These are phyloP conservation scores for Esox masquinongy DNA, from an alignment of 2,797 vertebrate genomes.

Conservation along the genomic window DNA sequence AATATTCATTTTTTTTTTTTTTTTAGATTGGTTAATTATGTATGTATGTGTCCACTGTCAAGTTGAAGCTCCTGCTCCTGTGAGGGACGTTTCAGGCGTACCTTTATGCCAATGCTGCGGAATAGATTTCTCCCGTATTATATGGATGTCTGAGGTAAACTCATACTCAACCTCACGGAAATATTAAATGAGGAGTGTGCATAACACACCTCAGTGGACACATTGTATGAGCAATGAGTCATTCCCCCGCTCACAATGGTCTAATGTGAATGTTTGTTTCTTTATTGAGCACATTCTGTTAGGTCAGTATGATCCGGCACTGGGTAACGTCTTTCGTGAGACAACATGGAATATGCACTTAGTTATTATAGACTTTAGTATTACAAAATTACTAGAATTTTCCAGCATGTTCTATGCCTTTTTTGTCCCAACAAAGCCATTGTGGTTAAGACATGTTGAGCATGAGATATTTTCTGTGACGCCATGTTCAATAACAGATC, in stretches of 20 bases:
- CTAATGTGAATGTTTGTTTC: conserved; percentile 45
- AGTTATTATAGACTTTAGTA: neutral
- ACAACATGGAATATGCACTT: neutral
- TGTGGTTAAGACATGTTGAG: conserved; percentile 13
- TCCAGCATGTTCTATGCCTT: neutral
- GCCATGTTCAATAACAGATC: conserved; percentile 20
- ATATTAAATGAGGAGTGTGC: conserved; percentile 71
- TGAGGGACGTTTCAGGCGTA: conserved; percentile 69
- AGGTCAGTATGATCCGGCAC: neutral
- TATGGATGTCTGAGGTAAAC: conserved; percentile 41
- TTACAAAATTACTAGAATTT: neutral
- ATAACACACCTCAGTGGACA: conserved; percentile 64
- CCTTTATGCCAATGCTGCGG: conserved; percentile 67
- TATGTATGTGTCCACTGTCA: conserved; percentile 75
- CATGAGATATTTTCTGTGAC: conserved; percentile 8
- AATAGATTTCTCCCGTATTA: conserved; percentile 72
- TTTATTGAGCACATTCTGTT: conserved; percentile 44
- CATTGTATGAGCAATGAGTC: conserved; percentile 65
- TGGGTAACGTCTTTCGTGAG: neutral
- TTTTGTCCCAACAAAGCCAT: neutral
- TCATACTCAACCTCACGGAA: conserved; percentile 72
- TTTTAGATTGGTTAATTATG: conserved; percentile 67
- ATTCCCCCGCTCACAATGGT: conserved; percentile 52
- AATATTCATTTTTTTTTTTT: conserved; percentile 65
- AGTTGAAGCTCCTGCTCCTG: conserved; percentile 57